Percentiles rank a stretch among this genome's conserved stretches.
Conservation (phyloP, 2,797 vertebrate species). For the Falco rusticolus region DNA sequence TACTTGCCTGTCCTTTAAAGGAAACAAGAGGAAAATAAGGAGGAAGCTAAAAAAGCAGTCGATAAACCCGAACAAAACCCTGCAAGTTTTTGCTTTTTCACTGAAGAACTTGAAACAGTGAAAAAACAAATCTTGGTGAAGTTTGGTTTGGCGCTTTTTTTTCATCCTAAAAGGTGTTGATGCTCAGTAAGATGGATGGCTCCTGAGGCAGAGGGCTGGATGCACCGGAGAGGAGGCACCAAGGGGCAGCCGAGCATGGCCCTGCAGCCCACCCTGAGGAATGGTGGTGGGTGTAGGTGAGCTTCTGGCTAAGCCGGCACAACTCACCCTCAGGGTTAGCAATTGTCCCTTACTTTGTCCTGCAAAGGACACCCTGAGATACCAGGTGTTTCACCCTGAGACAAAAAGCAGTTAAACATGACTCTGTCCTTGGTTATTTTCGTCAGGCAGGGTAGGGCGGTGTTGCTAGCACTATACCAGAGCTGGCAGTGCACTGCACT, state of each 20-base stretch:
- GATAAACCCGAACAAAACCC: neutral
- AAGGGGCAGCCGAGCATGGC: neutral
- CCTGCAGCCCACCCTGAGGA: neutral
- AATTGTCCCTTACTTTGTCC: neutral
- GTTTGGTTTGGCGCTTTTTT: neutral
- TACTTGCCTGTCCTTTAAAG: neutral
- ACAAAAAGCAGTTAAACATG: neutral
- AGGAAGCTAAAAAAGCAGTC: neutral
- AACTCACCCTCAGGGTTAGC: neutral
- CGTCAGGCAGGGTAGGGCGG: neutral
- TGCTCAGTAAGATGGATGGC: neutral
- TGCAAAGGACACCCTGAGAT: neutral
- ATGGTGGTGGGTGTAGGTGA: accelerated
- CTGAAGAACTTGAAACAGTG: neutral
- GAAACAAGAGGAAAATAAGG: neutral
- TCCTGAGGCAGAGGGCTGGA: too few species aligned
- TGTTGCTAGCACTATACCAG: neutral
- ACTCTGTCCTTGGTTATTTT: neutral
- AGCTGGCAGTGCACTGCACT: neutral
- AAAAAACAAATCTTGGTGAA: neutral
- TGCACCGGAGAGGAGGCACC: too few species aligned
- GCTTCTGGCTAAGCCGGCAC: neutral
- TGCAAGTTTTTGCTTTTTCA: neutral
- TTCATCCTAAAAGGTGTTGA: neutral
- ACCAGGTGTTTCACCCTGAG: neutral